Conservation (phyloP, 2,888 invertebrate species). For the Allophyes oxyacanthae region DNA sequence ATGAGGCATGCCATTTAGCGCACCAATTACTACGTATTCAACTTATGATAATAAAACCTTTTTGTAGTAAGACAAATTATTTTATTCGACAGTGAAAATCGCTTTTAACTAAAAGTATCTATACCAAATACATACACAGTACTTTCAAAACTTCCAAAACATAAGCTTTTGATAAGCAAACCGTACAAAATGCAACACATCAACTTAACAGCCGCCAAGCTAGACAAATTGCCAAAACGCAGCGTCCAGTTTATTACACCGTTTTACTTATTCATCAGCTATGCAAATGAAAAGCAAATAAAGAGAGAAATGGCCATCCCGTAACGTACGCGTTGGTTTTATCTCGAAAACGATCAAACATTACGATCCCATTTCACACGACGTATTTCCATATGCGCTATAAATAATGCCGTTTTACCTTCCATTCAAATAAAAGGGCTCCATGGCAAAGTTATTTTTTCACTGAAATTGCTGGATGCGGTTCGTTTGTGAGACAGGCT, state of each 20-base stretch:
- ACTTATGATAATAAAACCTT: too few species aligned
- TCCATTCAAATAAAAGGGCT: conserved; percentile 67
- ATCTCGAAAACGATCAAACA: conserved; percentile 81
- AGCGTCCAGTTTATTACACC: conserved; percentile 66
- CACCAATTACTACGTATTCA: too few species aligned
- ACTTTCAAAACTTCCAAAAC: conserved; percentile 4
- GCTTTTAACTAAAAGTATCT: too few species aligned
- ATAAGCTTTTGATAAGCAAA: conserved; percentile 23
- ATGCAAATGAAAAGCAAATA: conserved; percentile 83
- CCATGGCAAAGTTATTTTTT: conserved; percentile 47
- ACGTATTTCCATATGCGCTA: conserved; percentile 77
- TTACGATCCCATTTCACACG: conserved; percentile 78
- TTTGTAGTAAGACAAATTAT: too few species aligned
- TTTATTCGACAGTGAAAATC: too few species aligned
- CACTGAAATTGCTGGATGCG: conserved; percentile 55
- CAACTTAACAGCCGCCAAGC: conserved; percentile 30
- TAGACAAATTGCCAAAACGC: conserved; percentile 50
- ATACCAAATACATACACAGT: too few species aligned
- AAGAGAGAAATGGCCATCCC: conserved; percentile 73
- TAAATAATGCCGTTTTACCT: conserved; percentile 76
- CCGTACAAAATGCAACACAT: conserved; percentile 29
- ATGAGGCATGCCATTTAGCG: too few species aligned
- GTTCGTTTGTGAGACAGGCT: conserved; percentile 24
- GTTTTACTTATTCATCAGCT: conserved; percentile 74
- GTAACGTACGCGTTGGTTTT: conserved; percentile 71